Conservation (phyloP, 2,888 invertebrate genomes). For the Pteria penguin region DNA sequence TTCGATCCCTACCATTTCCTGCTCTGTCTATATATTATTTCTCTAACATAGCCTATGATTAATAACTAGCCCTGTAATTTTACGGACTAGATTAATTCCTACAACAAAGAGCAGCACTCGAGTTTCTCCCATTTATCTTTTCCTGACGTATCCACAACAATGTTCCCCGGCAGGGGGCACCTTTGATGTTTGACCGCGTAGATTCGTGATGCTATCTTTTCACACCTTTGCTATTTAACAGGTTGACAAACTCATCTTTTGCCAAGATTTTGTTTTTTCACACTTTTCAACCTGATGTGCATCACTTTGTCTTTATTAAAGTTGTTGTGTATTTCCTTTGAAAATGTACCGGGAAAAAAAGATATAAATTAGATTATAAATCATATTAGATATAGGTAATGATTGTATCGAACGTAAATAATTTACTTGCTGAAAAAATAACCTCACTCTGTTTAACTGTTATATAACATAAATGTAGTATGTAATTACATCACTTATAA, state of each 20-base stretch:
- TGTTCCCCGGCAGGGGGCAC: neutral
- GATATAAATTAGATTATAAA: too few relatives aligned
- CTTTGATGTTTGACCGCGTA: neutral
- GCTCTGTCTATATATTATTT: slow-evolving; percentile 5
- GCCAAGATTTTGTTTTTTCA: too few relatives aligned
- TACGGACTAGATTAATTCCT: slow-evolving; percentile 26
- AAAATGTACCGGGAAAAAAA: too few relatives aligned
- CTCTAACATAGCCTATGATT: slow-evolving; percentile 17
- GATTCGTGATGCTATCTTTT: neutral
- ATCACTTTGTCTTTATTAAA: too few relatives aligned
- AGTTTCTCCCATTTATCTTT: neutral
- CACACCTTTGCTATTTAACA: neutral
- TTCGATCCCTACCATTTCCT: slow-evolving; percentile 14
- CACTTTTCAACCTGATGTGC: too few relatives aligned
- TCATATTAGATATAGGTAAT: too few relatives aligned
- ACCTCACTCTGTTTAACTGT: too few relatives aligned
- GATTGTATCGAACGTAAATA: too few relatives aligned
- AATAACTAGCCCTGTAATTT: slow-evolving; percentile 20
- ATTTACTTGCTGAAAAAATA: too few relatives aligned
- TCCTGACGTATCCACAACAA: neutral
- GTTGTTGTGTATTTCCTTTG: too few relatives aligned
- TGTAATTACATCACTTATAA: too few relatives aligned
- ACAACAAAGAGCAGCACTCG: slow-evolving; percentile 5
- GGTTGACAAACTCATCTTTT: neutral
- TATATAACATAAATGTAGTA: too few relatives aligned